Conservation (phyloP, 2,888 invertebrate genomes). For the Ceraclea dissimilis region DNA sequence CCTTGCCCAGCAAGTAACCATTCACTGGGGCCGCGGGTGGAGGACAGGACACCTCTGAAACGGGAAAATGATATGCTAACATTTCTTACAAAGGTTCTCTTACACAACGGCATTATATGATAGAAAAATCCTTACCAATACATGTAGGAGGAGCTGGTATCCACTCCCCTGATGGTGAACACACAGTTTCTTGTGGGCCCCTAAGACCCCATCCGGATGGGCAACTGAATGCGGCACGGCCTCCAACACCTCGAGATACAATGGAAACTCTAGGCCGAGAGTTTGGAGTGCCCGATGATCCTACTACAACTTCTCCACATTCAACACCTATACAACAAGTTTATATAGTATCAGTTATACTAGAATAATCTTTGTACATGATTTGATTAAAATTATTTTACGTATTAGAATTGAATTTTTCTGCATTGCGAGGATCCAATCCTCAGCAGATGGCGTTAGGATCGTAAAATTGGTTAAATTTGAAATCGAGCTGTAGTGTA, state of each 20-base stretch:
- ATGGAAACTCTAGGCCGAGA: conserved; percentile 63
- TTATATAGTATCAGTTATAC: not conserved
- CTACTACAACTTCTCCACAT: conserved; percentile 65
- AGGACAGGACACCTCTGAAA: conserved; percentile 71
- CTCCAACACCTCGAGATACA: conserved; percentile 72
- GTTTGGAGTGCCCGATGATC: conserved; percentile 42
- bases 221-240: conserved; percentile 73
- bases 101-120: too few species aligned
- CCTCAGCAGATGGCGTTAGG: too few species aligned
- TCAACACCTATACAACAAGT: conserved; percentile 63
- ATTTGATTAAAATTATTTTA: not conserved
- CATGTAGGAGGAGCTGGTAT: conserved; percentile 69
- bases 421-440: too few species aligned
- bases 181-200: conserved; percentile 68
- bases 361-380: not conserved
- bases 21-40: conserved; percentile 66
- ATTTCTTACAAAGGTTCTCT: too few species aligned
- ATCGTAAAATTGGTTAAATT: too few species aligned
- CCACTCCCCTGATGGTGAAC: conserved; percentile 74
- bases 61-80: too few species aligned
- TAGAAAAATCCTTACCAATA: conserved; percentile 44
- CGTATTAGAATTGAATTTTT: too few species aligned
- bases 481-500: too few species aligned
- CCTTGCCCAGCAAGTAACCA: conserved; percentile 70
- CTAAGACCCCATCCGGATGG: conserved; percentile 67